Evolutionary conservation across 2,113 vertebrate genomes (phyloP).

Genomic region (Drymodes brunneopygia): DNA sequence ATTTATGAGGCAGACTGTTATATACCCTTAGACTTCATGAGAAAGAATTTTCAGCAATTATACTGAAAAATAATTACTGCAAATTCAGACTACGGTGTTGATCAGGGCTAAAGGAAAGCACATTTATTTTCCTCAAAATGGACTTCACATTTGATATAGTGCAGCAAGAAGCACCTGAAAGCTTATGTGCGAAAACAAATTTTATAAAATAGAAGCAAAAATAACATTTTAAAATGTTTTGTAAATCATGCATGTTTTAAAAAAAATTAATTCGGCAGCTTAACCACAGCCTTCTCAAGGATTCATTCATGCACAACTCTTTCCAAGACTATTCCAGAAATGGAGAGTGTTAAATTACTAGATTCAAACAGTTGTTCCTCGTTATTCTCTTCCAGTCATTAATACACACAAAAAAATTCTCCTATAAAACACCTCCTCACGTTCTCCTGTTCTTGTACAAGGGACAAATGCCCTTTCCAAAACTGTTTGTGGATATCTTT

Average conservation of each 20-base stretch:
- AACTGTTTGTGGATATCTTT: neutral
- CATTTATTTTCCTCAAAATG: neutral
- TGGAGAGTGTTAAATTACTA: neutral
- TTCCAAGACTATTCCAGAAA: constrained; percentile 38
- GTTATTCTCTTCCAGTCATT: neutral
- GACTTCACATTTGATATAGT: neutral
- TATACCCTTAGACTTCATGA: constrained; percentile 41
- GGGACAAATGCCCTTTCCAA: neutral
- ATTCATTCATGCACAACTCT: constrained; percentile 17
- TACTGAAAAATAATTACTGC: constrained; percentile 50
- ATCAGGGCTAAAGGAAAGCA: constrained; percentile 5
- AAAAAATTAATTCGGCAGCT: constrained; percentile 16
- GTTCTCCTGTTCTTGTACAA: neutral
- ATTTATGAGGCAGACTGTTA: constrained; percentile 57
- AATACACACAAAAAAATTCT: neutral
- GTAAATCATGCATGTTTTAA: neutral
- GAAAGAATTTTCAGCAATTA: constrained; percentile 37
- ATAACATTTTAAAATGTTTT: constrained; percentile 5
- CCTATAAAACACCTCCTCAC: neutral
- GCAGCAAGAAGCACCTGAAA: neutral
- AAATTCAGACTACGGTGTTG: neutral
- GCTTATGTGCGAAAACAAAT: neutral
- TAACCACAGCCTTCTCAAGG: constrained; percentile 1
- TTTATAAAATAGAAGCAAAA: constrained; percentile 25
- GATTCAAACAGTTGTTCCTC: neutral